Conservation (phyloP, 2,797 vertebrate species). For the Chiropotes sagulatus region DNA sequence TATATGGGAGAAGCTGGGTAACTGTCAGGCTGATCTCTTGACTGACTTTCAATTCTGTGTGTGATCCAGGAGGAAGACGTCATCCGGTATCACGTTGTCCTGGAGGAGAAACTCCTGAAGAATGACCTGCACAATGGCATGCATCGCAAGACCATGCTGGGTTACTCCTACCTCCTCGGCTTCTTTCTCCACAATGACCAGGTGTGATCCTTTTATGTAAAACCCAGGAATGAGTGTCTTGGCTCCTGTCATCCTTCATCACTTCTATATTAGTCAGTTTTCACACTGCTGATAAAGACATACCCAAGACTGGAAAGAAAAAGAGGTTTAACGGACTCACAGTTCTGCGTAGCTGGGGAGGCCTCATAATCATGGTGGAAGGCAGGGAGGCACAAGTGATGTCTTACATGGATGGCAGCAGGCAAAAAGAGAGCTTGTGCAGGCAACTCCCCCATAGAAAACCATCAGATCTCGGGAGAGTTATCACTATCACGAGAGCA, state of each 20-base stretch:
- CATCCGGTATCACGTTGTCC: constrained; percentile 90
- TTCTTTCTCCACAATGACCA: constrained; percentile 88
- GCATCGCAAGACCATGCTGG: constrained; percentile 92
- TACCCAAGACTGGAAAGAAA: not conserved
- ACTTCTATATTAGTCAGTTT: not conserved
- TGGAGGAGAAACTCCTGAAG: constrained; percentile 88
- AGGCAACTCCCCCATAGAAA: not conserved
- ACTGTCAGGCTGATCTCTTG: not conserved
- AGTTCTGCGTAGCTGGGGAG: not conserved
- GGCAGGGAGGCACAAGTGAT: not conserved
- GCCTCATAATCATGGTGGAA: not conserved
- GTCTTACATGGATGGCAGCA: not conserved
- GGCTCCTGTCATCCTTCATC: accelerated
- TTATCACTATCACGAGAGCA: not conserved
- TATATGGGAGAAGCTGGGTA: accelerated
- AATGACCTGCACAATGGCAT: constrained; percentile 89
- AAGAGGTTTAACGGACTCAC: not conserved
- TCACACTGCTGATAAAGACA: not conserved
- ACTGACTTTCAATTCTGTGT: not conserved
- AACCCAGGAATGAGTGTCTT: not conserved
- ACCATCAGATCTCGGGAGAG: not conserved
- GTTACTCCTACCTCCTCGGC: constrained; percentile 89
- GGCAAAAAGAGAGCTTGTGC: not conserved
- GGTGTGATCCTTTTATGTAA: constrained; percentile 78
- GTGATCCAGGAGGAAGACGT: constrained; percentile 87